Conservation (phyloP, 2,888 invertebrate genomes). For the Oxytorus armatus region DNA sequence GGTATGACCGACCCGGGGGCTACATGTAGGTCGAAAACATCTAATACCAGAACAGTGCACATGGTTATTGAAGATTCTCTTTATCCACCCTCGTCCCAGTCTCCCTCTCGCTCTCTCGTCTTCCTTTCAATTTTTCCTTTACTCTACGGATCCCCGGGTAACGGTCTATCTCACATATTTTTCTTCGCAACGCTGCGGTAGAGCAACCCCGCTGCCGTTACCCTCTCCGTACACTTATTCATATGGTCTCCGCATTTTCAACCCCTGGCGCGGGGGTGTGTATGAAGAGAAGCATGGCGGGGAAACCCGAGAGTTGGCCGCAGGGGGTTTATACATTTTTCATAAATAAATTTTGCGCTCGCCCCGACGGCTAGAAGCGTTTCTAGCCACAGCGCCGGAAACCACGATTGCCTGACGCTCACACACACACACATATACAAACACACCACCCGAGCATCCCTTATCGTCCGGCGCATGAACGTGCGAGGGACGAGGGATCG, state of each 20-base stretch:
- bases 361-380: background rate
- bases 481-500: background rate
- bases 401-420: conserved; percentile 46
- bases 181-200: conserved; percentile 40
- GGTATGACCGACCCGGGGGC: conserved; percentile 67
- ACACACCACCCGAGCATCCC: conserved; percentile 42
- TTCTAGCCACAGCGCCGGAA: conserved; percentile 38
- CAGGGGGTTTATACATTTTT: conserved; percentile 75
- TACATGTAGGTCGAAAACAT: conserved; percentile 77
- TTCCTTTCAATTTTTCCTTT: conserved; percentile 38
- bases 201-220: no score
- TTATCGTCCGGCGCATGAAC: conserved; percentile 49
- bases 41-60: conserved; percentile 22
- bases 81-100: conserved; percentile 66
- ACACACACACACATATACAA: no score
- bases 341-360: conserved; percentile 76
- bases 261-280: no score
- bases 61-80: conserved; percentile 68
- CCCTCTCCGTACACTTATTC: conserved; percentile 53
- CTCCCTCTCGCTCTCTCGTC: conserved; percentile 12
- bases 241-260: conserved; percentile 33
- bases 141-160: conserved; percentile 7
- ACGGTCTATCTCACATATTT: conserved; percentile 52
- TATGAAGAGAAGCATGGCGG: background rate
- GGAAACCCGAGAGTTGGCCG: conserved; percentile 26